Base-by-base conservation (phyloP, 2,113 vertebrate species). In the Rattus norvegicus region DNA sequence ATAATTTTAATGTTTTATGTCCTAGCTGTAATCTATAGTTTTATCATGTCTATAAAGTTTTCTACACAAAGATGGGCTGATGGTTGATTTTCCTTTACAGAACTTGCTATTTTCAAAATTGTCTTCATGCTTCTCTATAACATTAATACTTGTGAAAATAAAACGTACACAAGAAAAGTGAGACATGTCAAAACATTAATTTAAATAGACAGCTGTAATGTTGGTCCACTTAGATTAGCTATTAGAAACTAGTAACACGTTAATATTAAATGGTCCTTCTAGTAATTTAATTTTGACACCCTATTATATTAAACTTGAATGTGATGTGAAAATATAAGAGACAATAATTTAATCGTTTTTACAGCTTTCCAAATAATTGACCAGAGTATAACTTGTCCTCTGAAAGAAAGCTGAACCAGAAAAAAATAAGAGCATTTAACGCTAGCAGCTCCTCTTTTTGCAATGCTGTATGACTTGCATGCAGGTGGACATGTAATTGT, bases 1-100 rank as follows among this genome's bases (percentile, higher is more conserved):
- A 43, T 61, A 92, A 94, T 69, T 73, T 80, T 96, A 49, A 88
- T 88, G 7, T 36, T 86, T 92, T 93, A 17, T 95, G 14, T 77
- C 39, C 47, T 94, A 26, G 39, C 4, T 67, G 5, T 76, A 73
- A 76, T 90, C 14, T 65, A 28, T 33, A 24, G 87, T 92, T 70
- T 88, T 52, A 88, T 67, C 30, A 63, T 36, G 9, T 56, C 20
- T 88, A 28, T 20, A 47, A 86, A 33, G 90, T 49, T 86, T 61
- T 81, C 4, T 54, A 13, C 63, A n/a, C 13, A 26, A 33, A 79
- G 0, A 3, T 33, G 84, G 7, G 7, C 0, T 76, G 22, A 26
- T 75, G 6, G 19, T 47, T 95, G 28, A 75, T 93, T 94, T 95
- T 91, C n/a, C 11, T 91, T 70, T 43, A 49, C 11, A 75, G 13